Evolutionary conservation across 2,797 vertebrate genomes (phyloP).

Genomic region (Bufotes viridis): DNA sequence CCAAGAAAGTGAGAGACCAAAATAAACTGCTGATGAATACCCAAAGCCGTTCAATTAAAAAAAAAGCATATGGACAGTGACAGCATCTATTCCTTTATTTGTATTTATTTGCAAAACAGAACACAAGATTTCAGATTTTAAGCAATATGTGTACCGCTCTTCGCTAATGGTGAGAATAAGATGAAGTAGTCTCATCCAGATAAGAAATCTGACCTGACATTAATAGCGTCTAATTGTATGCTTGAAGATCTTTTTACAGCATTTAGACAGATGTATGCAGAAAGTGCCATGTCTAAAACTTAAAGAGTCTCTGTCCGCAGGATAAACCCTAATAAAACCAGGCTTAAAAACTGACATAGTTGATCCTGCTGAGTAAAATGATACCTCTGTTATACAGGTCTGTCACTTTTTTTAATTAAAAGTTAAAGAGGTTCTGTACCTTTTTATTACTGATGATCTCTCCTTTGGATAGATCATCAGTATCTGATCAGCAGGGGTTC

Average conservation of each 20-base stretch:
- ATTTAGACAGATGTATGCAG: background rate
- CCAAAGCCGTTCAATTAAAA: constrained; percentile 15
- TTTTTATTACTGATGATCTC: too few relatives aligned
- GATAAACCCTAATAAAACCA: too few relatives aligned
- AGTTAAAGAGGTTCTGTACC: too few relatives aligned
- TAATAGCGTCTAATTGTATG: background rate
- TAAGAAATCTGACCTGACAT: background rate
- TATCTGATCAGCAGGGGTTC: too few relatives aligned
- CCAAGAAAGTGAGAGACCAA: constrained; percentile 36
- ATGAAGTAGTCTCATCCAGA: background rate
- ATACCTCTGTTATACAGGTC: too few relatives aligned
- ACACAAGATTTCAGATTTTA: background rate
- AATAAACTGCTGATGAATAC: constrained; percentile 32
- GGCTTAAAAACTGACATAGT: too few relatives aligned
- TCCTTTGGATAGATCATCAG: too few relatives aligned
- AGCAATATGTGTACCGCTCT: background rate
- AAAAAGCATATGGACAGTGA: constrained; percentile 36
- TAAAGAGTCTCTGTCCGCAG: too few relatives aligned
- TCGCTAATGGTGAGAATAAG: background rate
- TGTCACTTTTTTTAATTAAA: too few relatives aligned
- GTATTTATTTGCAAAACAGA: constrained; percentile 21
- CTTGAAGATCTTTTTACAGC: background rate
- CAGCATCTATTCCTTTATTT: constrained; percentile 19
- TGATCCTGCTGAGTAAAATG: too few relatives aligned
- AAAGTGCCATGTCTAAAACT: too few relatives aligned